Conservation (phyloP, 2,797 vertebrate genomes). For the Sternotherus odoratus region DNA sequence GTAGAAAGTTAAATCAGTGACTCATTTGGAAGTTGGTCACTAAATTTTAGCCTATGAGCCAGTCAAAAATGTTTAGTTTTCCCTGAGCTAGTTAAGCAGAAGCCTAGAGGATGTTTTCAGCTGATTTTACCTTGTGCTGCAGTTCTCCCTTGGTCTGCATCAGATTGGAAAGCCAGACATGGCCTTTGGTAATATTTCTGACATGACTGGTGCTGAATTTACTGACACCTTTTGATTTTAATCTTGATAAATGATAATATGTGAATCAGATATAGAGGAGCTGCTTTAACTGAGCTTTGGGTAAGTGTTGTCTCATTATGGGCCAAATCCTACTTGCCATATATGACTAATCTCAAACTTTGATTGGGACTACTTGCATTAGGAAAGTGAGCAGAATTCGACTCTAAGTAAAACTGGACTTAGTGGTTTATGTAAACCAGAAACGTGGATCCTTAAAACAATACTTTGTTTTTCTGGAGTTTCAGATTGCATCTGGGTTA, state of each 20-base stretch:
- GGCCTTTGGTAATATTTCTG: slow-evolving; percentile 49
- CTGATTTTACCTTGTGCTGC: slow-evolving; percentile 8
- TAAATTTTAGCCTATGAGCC: slow-evolving; percentile 15
- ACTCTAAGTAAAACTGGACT: not conserved
- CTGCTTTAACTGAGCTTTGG: slow-evolving; percentile 10
- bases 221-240: not conserved
- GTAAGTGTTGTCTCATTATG: not conserved
- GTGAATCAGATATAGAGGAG: not conserved
- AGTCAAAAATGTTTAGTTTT: slow-evolving; percentile 12
- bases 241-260: not conserved
- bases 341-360: not conserved
- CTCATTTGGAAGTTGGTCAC: not conserved
- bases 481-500: not conserved
- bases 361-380: not conserved
- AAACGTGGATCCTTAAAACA: slow-evolving; percentile 4
- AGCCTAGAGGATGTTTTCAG: slow-evolving; percentile 26
- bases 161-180: not conserved
- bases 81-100: not conserved
- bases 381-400: not conserved
- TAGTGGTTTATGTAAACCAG: not conserved
- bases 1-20: slow-evolving; percentile 13
- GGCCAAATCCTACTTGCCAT: not conserved
- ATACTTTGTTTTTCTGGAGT: not conserved
- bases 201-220: not conserved
- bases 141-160: slow-evolving; percentile 2